Base-by-base conservation (phyloP, 1,140 invertebrate genomes). In the Lanistes nyassanus region DNA sequence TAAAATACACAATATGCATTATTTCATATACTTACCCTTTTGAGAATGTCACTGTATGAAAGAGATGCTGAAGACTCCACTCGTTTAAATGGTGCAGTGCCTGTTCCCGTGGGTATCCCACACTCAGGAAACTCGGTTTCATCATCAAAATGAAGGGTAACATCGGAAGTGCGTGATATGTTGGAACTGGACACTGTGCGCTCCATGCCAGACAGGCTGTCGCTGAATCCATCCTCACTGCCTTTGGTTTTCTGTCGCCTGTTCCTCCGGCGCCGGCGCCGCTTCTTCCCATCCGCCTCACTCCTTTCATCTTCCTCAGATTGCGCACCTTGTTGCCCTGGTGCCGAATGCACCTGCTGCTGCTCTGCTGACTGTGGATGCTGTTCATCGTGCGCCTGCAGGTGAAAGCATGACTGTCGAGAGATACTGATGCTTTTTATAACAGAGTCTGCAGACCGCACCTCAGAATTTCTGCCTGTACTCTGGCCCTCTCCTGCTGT, bases 121-220 rank as follows among this genome's bases (percentile, higher is more conserved):
- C 85, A 62, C 34, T 85, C 79, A 2, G 84, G 85, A 69, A 87
- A 86, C 76, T 87, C 86, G n/a, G 81, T 80, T 34, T 84, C 83
- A 75, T 86, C 85, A 53, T 87, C 84, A 75, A 86, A 86, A 74
- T 87, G 83, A 60, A 87, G 79, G 26, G 79, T 76, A 29, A 80
- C 75, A 64, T 79, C 81, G 2, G 79, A 76, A n/a, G 77, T 66
- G 4, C 75, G 65, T 9, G 80, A 81, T 19, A 80, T 65, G 71
- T 78, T 80, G 31, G 76, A 78, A 56, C 70, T 80, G 31, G 79
- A 79, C 21, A 74, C 37, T 3, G 76, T 71, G 7, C 58, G 34
- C 42, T 75, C 80, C 39, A 67, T 71, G 11, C 55, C 72, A 21
- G 58, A 66, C 37, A 64, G 51, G 19, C 75, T 68, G 37, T 80